A percentile compares a stretch with the other conserved stretches of the same genome.
Conservation (phyloP, 2,113 vertebrate genomes). For the Nerophis lumbriciformis region DNA sequence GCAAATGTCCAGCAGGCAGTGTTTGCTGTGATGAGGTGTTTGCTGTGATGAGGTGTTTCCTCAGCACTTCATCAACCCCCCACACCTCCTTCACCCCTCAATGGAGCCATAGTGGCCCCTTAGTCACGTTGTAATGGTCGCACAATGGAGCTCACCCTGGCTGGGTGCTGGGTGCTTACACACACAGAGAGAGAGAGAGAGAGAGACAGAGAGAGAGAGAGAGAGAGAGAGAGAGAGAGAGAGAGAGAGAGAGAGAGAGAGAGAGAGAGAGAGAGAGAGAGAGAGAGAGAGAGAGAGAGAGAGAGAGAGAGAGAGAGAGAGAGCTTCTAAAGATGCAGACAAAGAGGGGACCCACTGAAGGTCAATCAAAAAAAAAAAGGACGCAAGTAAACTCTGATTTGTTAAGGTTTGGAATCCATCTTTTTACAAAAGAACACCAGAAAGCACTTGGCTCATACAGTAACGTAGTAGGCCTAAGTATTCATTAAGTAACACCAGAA, state of each 20-base stretch:
- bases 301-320: not conserved
- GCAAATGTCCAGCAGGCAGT: conserved; percentile 31
- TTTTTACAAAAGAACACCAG: not conserved
- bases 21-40: conserved; percentile 25
- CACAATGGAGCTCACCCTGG: conserved; percentile 47
- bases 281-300: too few relatives aligned
- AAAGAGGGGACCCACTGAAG: not conserved
- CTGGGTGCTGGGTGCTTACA: not conserved
- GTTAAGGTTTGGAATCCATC: not conserved
- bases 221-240: not conserved
- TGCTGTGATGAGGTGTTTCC: conserved; percentile 55
- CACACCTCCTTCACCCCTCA: conserved; percentile 45
- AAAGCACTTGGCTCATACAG: too few relatives aligned
- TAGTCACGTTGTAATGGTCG: conserved; percentile 56
- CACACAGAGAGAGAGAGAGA: not conserved
- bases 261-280: too few relatives aligned
- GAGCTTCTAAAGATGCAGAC: not conserved
- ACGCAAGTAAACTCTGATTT: not conserved
- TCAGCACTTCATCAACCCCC: conserved; percentile 54
- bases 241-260: not conserved
- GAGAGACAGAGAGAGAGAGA: conserved; percentile 1
- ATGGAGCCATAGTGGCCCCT: conserved; percentile 43
- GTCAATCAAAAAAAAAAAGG: not conserved
- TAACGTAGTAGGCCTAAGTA: too few relatives aligned
- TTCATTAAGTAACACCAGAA: too few relatives aligned